Evolutionary conservation across 1,140 invertebrate genomes (phyloP).

Genomic region (Alviniconcha marisindica): DNA sequence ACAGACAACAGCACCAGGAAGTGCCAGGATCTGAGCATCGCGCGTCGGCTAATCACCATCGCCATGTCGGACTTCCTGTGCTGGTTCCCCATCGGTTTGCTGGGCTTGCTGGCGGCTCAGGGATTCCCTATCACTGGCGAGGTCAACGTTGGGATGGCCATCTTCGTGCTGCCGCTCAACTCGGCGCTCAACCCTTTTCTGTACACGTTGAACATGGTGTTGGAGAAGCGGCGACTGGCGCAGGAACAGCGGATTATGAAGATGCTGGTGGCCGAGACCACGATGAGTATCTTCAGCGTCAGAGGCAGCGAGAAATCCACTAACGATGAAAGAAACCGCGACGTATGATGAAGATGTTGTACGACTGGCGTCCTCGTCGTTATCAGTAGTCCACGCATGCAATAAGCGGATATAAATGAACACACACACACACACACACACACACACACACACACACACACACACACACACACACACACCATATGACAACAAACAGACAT

Average conservation of each 20-base stretch:
- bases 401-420: no score
- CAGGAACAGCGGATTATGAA: not conserved
- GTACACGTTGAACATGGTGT: not conserved
- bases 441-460: no score
- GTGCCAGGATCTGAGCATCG: slow-evolving; percentile 15
- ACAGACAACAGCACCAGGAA: not conserved
- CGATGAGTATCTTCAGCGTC: no score
- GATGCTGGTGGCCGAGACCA: no score
- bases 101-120: slow-evolving; percentile 14
- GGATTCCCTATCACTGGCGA: not conserved
- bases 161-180: not conserved
- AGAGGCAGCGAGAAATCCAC: no score
- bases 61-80: slow-evolving; percentile 41
- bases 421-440: no score
- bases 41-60: slow-evolving; percentile 24
- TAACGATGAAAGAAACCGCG: no score
- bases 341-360: no score
- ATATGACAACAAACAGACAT: no score
- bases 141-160: not conserved
- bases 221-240: not conserved
- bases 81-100: slow-evolving; percentile 38
- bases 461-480: no score
- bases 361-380: no score
- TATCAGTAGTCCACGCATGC: no score
- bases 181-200: not conserved